phyloP scores from a whole-genome alignment of 1,140 invertebrate genomes.

The Anastrepha ludens region DNA sequence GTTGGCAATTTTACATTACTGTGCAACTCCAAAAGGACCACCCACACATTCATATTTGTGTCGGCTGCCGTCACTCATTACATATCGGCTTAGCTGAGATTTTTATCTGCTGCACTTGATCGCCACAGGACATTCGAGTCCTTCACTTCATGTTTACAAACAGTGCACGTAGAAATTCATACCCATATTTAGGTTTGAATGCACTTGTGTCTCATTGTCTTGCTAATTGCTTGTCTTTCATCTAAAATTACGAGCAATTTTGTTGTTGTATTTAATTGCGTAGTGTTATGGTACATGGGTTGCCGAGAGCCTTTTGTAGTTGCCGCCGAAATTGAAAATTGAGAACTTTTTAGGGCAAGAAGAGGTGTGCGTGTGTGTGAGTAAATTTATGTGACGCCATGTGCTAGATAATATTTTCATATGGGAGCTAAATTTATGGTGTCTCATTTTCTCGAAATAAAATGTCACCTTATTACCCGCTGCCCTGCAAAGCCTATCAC shows the following conservation, averaged over 20 bases:
- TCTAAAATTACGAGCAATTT: neutral
- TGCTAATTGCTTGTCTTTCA: slow-evolving; percentile 49
- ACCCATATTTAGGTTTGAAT: neutral
- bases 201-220: slow-evolving; percentile 35
- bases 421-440: neutral
- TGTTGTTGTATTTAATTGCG: slow-evolving; percentile 23
- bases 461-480: too few species aligned
- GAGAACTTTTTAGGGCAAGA: neutral
- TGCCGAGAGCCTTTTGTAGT: neutral
- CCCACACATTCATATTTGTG: neutral
- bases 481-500: too few species aligned
- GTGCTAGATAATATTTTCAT: slow-evolving; percentile 36
- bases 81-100: slow-evolving; percentile 22
- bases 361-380: neutral
- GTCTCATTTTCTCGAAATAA: too few species aligned
- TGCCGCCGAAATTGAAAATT: neutral
- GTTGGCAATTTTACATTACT: neutral
- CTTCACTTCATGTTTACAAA: neutral
- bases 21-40: neutral
- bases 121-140: slow-evolving; percentile 21
- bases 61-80: neutral
- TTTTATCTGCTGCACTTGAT: slow-evolving; percentile 25
- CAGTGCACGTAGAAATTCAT: neutral
- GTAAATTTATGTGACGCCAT: slow-evolving; percentile 15
- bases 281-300: slow-evolving; percentile 10